Base-by-base conservation (phyloP, 2,797 vertebrate genomes). In the Oceanodroma leucorhoa region DNA sequence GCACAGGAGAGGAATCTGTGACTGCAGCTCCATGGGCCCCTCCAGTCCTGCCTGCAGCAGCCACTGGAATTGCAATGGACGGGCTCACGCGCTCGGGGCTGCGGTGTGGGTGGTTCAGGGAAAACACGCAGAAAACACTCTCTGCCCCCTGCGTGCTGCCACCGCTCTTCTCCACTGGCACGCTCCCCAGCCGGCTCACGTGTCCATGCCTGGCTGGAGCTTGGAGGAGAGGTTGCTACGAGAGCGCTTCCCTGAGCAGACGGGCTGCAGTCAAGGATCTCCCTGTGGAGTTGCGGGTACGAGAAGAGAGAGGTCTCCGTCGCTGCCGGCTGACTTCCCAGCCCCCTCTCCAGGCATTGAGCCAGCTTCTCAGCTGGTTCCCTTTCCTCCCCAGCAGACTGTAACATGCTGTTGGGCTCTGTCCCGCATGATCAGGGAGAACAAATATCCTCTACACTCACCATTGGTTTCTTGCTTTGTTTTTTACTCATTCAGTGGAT, bases 261-360 rank as follows among this genome's bases (percentile, higher is more conserved):
- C 6, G 6, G 91, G 65, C 85, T 91, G 80, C 83, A 81, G 85
- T 53, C 78, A 94, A 76, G 81, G 55, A 90, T 89, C 81, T 95
- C 94, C 89, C 82, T 38, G 81, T 0, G 4, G 93, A 80, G 89
- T 1, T 50, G 64, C 2, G 11, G 45, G 71, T 12, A 11, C 67
- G 75, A 89, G 58, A 84, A 81, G 69, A 89, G 30, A 40, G 38
- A 89, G 75, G 45, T 53, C 79, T 94, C 83, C 8, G 2, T 40
- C 0, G 0, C 61, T 83, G 79, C 65, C 0, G 0, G 50, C 83
- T 90, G 85, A 75, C 61, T 90, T 90, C 76, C 79, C 89, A 81
- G 76, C 64, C 87, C 48, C 82, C 79, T 62, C 36, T 83, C 38
- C 61, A 61, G 85, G 87, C 90, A 54, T 45, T 1, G 4, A n/a